Conservation (phyloP, 2,797 vertebrate species). For the Labroides dimidiatus region DNA sequence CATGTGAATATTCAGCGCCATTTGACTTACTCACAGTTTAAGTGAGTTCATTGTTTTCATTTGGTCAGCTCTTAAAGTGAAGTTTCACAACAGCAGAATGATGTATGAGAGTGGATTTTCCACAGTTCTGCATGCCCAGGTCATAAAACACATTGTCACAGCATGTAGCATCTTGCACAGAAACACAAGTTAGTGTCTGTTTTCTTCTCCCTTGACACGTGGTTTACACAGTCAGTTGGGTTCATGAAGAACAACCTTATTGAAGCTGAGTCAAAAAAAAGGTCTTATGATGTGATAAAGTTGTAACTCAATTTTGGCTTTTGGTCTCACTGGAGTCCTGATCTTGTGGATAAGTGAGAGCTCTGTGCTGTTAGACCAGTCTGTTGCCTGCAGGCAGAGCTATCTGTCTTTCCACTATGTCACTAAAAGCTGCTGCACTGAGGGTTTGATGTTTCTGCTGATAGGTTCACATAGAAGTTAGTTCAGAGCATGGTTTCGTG, state of each 20-base stretch:
- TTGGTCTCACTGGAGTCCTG: neutral
- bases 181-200: neutral
- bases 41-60: neutral
- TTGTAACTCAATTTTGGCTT: neutral
- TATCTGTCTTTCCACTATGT: neutral
- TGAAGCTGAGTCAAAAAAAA: neutral
- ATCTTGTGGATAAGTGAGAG: neutral
- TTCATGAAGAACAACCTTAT: too few species aligned
- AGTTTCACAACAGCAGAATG: too few species aligned
- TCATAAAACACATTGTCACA: neutral
- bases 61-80: too few species aligned
- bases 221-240: too few species aligned
- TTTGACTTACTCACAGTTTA: neutral
- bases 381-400: neutral
- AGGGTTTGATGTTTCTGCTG: neutral
- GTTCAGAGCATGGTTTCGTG: neutral
- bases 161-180: too few species aligned
- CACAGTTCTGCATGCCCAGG: neutral
- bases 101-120: neutral
- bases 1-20: neutral
- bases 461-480: neutral
- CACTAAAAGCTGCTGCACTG: neutral
- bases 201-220: neutral
- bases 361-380: neutral
- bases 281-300: neutral